Conservation (phyloP, 2,888 invertebrate species). For the Diarsia mendica region DNA sequence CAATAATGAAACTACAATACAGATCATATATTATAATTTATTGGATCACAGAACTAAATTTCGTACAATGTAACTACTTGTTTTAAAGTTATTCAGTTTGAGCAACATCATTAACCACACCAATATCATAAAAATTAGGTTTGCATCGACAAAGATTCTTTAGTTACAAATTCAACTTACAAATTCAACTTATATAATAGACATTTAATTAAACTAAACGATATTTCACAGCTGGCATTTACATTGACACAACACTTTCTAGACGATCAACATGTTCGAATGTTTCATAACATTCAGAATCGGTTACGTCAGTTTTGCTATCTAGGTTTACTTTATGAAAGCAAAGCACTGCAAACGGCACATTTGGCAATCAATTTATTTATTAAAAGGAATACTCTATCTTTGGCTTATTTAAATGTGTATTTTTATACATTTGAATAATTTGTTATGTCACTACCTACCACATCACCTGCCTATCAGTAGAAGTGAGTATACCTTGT, state of each 20-base stretch:
- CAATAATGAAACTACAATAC: slow-evolving; percentile 70
- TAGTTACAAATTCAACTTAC: slow-evolving; percentile 62
- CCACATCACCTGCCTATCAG: slow-evolving; percentile 25
- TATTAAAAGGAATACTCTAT: slow-evolving; percentile 15
- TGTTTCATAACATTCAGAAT: slow-evolving; percentile 52
- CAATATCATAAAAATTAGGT: slow-evolving; percentile 73
- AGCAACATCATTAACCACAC: slow-evolving; percentile 86
- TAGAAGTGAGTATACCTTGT: slow-evolving; percentile 30
- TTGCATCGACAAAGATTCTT: slow-evolving; percentile 68
- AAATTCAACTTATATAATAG: slow-evolving; percentile 60
- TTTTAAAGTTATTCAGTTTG: slow-evolving; percentile 86
- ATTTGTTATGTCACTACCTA: not conserved
- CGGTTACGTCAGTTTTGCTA: slow-evolving; percentile 35
- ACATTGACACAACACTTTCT: slow-evolving; percentile 56
- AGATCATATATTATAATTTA: slow-evolving; percentile 81
- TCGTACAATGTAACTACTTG: slow-evolving; percentile 85
- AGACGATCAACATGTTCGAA: slow-evolving; percentile 47
- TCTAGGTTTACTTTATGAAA: slow-evolving; percentile 50
- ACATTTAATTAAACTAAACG: slow-evolving; percentile 61
- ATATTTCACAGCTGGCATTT: slow-evolving; percentile 47
- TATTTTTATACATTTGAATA: not conserved
- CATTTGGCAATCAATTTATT: slow-evolving; percentile 51
- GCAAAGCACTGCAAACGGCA: slow-evolving; percentile 74
- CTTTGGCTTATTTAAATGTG: slow-evolving; percentile 3
- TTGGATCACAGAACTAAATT: slow-evolving; percentile 89